Percentiles rank a stretch among this genome's conserved stretches.
These are phyloP conservation scores for Uria lomvia DNA, from an alignment of 2,113 vertebrate genomes.

Conservation along the genomic window DNA sequence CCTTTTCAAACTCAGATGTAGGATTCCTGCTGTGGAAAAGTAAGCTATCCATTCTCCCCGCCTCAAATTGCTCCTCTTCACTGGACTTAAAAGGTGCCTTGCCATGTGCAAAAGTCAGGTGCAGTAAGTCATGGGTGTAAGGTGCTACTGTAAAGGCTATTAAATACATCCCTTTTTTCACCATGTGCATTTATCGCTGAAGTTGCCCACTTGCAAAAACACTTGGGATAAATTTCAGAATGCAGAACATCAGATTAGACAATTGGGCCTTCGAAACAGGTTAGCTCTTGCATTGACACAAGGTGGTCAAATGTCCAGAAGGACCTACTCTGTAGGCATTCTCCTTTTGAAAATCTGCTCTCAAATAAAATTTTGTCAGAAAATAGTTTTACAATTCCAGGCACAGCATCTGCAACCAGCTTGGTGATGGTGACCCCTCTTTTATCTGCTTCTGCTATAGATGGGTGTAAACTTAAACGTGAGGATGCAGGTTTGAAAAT, in stretches of 20 bases:
- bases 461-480: background rate
- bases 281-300: background rate
- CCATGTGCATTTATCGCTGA: background rate
- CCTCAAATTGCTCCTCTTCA: conserved; percentile 13
- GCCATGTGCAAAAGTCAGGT: conserved; percentile 1
- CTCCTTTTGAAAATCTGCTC: background rate
- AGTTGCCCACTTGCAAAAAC: background rate
- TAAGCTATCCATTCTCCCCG: background rate
- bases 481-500: background rate
- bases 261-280: background rate
- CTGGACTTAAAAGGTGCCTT: background rate
- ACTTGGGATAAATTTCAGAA: background rate
- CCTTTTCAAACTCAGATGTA: conserved; percentile 38
- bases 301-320: background rate
- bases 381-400: background rate
- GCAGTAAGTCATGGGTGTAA: background rate
- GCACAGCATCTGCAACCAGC: background rate
- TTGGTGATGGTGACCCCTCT: background rate
- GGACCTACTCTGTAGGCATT: background rate
- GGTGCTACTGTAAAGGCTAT: background rate
- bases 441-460: background rate
- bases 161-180: background rate
- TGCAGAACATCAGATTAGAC: background rate
- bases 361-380: background rate
- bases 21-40: conserved; percentile 18